A percentile compares a stretch with the other conserved stretches of the same genome.
These are phyloP conservation scores for Uloborus plumipes DNA, from an alignment of 2,888 invertebrate species.

Conservation along the genomic window DNA sequence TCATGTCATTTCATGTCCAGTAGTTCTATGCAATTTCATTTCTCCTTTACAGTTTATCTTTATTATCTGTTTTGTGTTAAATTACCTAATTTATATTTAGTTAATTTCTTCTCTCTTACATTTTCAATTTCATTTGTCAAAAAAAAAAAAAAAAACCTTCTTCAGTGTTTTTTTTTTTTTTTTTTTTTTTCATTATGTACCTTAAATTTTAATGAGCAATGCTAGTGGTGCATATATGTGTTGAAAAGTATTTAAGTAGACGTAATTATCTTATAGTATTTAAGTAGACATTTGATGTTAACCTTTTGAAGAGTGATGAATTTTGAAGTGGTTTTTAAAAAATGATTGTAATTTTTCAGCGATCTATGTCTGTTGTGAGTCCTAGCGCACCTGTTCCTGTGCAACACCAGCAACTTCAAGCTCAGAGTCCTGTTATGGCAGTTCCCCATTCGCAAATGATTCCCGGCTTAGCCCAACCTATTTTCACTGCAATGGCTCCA, in stretches of 20 bases:
- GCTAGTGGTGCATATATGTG: too few species aligned
- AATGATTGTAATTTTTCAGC: slow-evolving; percentile 13
- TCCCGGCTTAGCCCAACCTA: slow-evolving; percentile 67
- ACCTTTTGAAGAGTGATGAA: neutral
- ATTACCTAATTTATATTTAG: too few species aligned
- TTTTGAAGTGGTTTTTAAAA: neutral
- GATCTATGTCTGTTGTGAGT: slow-evolving; percentile 26
- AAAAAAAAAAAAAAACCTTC: neutral
- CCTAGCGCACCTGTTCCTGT: neutral
- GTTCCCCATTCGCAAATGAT: slow-evolving; percentile 63
- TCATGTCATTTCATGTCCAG: too few species aligned
- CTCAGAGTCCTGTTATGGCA: slow-evolving; percentile 60
- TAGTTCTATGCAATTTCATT: too few species aligned
- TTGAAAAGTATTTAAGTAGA: neutral
- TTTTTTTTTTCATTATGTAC: too few species aligned
- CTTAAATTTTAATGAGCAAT: too few species aligned
- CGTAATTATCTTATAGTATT: neutral
- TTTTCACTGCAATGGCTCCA: slow-evolving; percentile 70
- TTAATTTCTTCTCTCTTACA: neutral
- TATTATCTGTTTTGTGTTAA: too few species aligned
- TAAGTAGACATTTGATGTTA: neutral
- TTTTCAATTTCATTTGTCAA: neutral
- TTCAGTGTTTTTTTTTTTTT: neutral
- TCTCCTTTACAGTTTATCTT: too few species aligned
- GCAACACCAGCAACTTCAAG: slow-evolving; percentile 50